Conservation (phyloP, 23 tunicate genomes). For the Phallusia fumigata region DNA sequence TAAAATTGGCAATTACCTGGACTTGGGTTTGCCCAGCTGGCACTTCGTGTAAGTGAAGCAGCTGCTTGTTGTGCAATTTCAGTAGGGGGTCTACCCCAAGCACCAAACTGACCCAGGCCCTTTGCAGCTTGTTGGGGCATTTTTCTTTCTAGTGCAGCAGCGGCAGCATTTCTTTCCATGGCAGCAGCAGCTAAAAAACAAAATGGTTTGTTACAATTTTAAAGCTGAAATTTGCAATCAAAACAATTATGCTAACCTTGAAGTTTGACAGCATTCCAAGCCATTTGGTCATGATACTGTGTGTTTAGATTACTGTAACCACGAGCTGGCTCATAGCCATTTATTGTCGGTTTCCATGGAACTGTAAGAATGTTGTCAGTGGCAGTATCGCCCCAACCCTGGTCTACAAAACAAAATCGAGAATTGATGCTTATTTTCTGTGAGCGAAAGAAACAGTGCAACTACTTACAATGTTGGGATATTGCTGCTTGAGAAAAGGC, state of each 20-base stretch:
- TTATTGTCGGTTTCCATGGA: slow-evolving; percentile 64
- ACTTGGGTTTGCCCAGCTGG: slow-evolving; percentile 5
- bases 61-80: slow-evolving; percentile 29
- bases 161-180: neutral
- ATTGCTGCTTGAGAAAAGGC: slow-evolving; percentile 17
- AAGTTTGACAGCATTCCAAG: slow-evolving; percentile 47
- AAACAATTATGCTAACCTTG: slow-evolving; percentile 30
- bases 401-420: slow-evolving; percentile 15
- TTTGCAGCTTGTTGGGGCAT: slow-evolving; percentile 1
- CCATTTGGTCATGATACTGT: slow-evolving; percentile 35
- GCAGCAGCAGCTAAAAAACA: neutral
- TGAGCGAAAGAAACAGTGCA: neutral
- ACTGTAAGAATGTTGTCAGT: slow-evolving; percentile 57
- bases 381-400: slow-evolving; percentile 50
- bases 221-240: neutral
- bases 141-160: slow-evolving; percentile 37
- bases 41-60: neutral
- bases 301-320: slow-evolving; percentile 15
- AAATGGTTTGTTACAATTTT: neutral
- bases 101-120: slow-evolving; percentile 10
- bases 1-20: neutral
- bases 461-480: neutral
- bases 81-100: slow-evolving; percentile 24
- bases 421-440: neutral
- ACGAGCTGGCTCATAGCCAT: slow-evolving; percentile 66